Conservation (phyloP, 1,140 invertebrate species). For the Brachionus rubens region DNA sequence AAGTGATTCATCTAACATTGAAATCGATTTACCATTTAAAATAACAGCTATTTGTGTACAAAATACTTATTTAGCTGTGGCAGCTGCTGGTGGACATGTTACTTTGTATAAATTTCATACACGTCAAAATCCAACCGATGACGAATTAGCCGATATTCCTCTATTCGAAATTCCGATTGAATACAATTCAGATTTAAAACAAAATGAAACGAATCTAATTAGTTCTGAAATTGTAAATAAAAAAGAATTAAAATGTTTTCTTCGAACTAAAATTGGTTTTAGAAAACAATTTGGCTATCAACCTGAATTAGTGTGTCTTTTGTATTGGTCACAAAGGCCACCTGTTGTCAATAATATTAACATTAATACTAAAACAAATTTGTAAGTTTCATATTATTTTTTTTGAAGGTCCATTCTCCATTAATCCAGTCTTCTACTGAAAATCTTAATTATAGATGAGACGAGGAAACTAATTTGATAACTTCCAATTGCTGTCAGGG, state of each 20-base stretch:
- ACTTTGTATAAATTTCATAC: constrained; percentile 30
- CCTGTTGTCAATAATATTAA: constrained; percentile 80
- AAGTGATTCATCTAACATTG: constrained; percentile 9
- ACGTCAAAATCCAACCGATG: constrained; percentile 10
- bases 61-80: constrained; percentile 41
- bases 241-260: constrained; percentile 60
- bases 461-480: too few relatives aligned
- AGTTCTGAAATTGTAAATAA: neutral
- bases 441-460: too few relatives aligned
- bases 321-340: constrained; percentile 74
- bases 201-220: too few relatives aligned
- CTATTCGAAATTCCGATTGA: constrained; percentile 44
- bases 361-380: constrained; percentile 89
- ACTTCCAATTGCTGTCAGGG: too few relatives aligned
- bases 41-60: constrained; percentile 25
- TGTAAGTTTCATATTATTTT: constrained; percentile 69
- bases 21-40: constrained; percentile 40
- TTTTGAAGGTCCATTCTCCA: too few relatives aligned
- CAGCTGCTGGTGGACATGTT: constrained; percentile 39
- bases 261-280: constrained; percentile 64
- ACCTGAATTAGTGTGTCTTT: constrained; percentile 86
- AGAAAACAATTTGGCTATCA: constrained; percentile 70
- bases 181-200: too few relatives aligned
- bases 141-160: constrained; percentile 29
- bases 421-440: neutral